phyloP scores from a whole-genome alignment of 2,113 vertebrate species.

The Corythoichthys intestinalis region DNA sequence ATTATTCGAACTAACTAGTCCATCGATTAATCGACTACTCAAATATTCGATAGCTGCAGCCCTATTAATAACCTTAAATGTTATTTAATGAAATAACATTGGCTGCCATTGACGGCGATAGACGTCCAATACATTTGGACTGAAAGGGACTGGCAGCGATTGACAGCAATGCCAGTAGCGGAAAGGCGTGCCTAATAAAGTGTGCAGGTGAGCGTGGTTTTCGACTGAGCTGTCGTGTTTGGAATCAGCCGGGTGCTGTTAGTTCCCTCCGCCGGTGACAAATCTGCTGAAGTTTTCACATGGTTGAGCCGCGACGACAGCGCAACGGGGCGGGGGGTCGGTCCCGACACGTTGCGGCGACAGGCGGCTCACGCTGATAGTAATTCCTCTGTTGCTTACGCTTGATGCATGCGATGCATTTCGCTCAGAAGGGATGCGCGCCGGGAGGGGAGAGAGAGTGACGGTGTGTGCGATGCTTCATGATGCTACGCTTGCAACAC shows the following conservation, averaged over 20 bases:
- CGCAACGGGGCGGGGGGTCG: constrained; percentile 42
- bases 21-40: too few relatives aligned
- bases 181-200: too few relatives aligned
- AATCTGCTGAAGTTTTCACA: constrained; percentile 54
- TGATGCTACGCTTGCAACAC: constrained; percentile 63
- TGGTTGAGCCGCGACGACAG: constrained; percentile 49
- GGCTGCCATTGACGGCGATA: too few relatives aligned
- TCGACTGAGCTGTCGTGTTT: constrained; percentile 16
- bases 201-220: background rate
- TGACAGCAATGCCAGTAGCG: too few relatives aligned
- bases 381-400: constrained; percentile 46
- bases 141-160: too few relatives aligned
- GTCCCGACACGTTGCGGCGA: constrained; percentile 42
- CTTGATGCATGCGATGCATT: constrained; percentile 29
- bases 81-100: too few relatives aligned
- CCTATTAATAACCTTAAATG: too few relatives aligned
- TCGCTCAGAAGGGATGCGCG: constrained; percentile 25
- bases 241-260: constrained; percentile 55
- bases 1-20: too few relatives aligned
- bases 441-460: constrained; percentile 3
- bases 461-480: background rate
- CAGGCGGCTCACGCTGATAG: constrained; percentile 59
- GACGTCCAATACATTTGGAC: too few relatives aligned
- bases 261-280: constrained; percentile 48
- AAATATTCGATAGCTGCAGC: too few relatives aligned